These are phyloP conservation scores for Patiria pectinifera DNA, from an alignment of 53 echinoderm and acorn worm species.

Conservation along the genomic window DNA sequence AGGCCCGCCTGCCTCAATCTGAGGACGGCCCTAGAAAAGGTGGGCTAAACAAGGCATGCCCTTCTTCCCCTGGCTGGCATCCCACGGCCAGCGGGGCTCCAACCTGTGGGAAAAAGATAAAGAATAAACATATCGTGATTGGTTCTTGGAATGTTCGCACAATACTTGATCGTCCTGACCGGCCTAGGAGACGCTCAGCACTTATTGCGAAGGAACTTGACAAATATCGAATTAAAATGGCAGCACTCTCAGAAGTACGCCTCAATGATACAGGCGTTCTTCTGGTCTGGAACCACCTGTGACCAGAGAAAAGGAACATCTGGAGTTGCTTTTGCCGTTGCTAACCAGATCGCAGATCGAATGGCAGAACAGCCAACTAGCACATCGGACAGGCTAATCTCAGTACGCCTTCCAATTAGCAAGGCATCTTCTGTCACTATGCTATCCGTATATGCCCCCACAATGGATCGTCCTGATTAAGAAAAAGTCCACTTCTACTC, in stretches of 20 bases:
- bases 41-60: constrained; percentile 32
- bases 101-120: too few species aligned
- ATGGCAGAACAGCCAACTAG: constrained; percentile 21
- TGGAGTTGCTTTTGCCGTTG: constrained; percentile 45
- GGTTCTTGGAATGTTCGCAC: too few species aligned
- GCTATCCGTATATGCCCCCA: constrained; percentile 28
- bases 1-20: constrained; percentile 53
- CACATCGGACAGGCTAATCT: constrained; percentile 2
- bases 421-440: neutral
- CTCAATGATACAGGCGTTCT: neutral
- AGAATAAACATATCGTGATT: too few species aligned
- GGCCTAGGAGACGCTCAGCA: too few species aligned
- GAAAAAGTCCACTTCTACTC: too few species aligned
- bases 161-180: too few species aligned
- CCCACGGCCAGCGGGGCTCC: too few species aligned
- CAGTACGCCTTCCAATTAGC: constrained; percentile 9
- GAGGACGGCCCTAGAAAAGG: constrained; percentile 48
- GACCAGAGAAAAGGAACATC: constrained; percentile 39
- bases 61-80: constrained; percentile 13
- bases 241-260: too few species aligned
- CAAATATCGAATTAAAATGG: too few species aligned
- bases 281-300: constrained; percentile 29
- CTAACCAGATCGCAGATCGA: constrained; percentile 25
- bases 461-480: neutral
- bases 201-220: too few species aligned